phyloP scores from a whole-genome alignment of 2,888 invertebrate genomes.

The Drosophila demipolita region DNA sequence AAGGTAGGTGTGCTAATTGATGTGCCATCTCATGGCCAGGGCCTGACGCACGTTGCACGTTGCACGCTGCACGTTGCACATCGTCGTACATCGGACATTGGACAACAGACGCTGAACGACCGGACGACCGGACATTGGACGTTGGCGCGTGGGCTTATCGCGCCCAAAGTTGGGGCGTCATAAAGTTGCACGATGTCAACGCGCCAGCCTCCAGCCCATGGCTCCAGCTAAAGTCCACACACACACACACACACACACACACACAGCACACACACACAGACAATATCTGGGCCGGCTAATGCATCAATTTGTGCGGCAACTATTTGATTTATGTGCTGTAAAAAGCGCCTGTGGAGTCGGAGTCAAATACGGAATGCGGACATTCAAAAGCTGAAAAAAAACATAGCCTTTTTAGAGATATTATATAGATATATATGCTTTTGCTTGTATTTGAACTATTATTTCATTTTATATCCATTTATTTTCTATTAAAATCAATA shows the following conservation, averaged over 20 bases:
- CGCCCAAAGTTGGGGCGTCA: conserved; percentile 75
- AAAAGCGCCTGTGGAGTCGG: conserved; percentile 46
- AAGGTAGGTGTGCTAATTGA: conserved; percentile 76
- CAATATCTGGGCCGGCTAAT: conserved; percentile 62
- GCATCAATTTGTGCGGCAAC: conserved; percentile 76
- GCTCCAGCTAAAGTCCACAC: conserved; percentile 8
- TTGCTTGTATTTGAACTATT: background rate
- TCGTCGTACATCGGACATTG: conserved; percentile 4
- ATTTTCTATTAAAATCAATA: background rate
- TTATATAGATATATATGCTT: background rate
- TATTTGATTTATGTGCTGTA: conserved; percentile 70
- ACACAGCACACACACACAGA: conserved; percentile 13
- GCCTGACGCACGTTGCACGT: conserved; percentile 56
- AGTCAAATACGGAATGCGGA: conserved; percentile 48
- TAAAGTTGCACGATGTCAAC: conserved; percentile 76
- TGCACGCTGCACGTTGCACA: conserved; percentile 29
- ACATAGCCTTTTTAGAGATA: conserved; percentile 5
- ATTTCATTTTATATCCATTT: background rate
- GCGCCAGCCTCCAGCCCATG: conserved; percentile 27
- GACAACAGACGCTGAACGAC: conserved; percentile 4
- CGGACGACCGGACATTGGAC: conserved; percentile 29
- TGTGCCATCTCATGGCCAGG: conserved; percentile 68
- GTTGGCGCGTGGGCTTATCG: conserved; percentile 73
- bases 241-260: conserved; percentile 2
- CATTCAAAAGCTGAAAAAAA: conserved; percentile 34